Evolutionary conservation across 2,113 vertebrate species (phyloP).

Genomic region (Galemys pyrenaicus): DNA sequence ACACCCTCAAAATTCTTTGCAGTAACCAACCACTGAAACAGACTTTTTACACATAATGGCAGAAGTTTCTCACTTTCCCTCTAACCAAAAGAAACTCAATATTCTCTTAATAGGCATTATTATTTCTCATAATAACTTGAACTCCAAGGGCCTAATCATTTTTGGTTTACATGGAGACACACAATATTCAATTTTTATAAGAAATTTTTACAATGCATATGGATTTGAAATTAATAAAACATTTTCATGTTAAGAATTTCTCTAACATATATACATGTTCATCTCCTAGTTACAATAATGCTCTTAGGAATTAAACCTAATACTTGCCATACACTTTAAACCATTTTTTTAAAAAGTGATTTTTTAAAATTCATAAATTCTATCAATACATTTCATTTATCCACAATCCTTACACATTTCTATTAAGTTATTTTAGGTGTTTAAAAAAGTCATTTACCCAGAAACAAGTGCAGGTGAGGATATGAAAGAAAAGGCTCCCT

Average conservation of each 20-base stretch:
- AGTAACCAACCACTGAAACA: background rate
- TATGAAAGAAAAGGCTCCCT: too few relatives aligned
- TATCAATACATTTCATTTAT: background rate
- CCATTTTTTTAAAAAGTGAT: background rate
- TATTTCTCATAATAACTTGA: background rate
- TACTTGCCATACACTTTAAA: background rate
- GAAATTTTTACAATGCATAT: background rate
- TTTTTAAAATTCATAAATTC: background rate
- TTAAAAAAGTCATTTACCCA: slow-evolving; percentile 6
- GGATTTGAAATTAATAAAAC: background rate
- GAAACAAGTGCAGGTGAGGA: too few relatives aligned
- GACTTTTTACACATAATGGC: background rate
- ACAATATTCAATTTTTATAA: background rate
- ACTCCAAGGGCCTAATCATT: background rate
- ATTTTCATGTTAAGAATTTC: background rate
- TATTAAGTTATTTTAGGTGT: background rate
- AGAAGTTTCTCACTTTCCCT: background rate
- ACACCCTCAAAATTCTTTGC: background rate
- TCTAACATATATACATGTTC: background rate
- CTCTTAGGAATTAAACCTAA: slow-evolving; percentile 1
- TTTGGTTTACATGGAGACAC: background rate
- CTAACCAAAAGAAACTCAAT: background rate
- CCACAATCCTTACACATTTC: background rate
- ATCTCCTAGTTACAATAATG: background rate
- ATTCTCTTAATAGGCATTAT: too few relatives aligned